Evolutionary conservation across 1,140 invertebrate genomes (phyloP).

Genomic region (Pygmarrhopalites habei): DNA sequence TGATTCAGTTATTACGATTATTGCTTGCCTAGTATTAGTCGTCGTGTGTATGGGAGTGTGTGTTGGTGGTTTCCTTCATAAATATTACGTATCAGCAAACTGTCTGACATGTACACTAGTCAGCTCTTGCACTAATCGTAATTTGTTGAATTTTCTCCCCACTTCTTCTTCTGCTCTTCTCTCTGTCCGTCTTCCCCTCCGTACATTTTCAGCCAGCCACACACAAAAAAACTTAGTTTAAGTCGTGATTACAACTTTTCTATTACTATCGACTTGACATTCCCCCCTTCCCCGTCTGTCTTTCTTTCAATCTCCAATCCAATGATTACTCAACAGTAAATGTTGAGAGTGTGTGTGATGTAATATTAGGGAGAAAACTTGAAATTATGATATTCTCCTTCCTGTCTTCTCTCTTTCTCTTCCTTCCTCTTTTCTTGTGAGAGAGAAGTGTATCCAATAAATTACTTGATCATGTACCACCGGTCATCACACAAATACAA

Average conservation of each 20-base stretch:
- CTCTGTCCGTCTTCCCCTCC: neutral
- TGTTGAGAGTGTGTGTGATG: too few species aligned
- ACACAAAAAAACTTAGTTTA: neutral
- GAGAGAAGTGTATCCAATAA: too few species aligned
- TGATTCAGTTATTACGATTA: conserved; percentile 11
- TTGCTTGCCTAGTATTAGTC: neutral
- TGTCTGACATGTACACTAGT: conserved; percentile 4
- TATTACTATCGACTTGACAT: neutral
- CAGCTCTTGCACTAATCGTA: neutral
- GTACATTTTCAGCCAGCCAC: neutral
- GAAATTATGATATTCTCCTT: too few species aligned
- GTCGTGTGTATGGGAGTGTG: neutral
- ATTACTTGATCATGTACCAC: too few species aligned
- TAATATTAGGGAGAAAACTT: too few species aligned
- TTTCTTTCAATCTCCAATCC: neutral
- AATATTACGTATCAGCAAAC: conserved; percentile 1
- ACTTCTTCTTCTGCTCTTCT: neutral
- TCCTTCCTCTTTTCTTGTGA: too few species aligned
- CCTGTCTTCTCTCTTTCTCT: too few species aligned
- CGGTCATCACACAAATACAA: too few species aligned
- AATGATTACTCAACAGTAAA: neutral
- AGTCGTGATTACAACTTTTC: neutral
- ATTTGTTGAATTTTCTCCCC: neutral
- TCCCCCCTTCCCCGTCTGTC: neutral
- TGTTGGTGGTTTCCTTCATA: neutral